Conservation (phyloP, 2,113 vertebrate species). For the Myiozetetes cayanensis region DNA sequence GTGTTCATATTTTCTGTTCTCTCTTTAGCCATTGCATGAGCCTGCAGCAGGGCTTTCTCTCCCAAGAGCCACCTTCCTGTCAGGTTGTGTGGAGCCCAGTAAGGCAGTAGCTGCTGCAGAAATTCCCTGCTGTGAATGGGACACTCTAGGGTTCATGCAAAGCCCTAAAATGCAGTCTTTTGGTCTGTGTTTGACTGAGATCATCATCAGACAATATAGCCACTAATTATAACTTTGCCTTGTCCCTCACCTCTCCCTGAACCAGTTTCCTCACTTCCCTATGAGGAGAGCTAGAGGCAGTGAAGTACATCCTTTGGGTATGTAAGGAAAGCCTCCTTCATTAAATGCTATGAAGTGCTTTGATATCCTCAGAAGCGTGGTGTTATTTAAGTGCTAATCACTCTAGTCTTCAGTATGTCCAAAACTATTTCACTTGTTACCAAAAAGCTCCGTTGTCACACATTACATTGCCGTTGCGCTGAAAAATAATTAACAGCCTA, state of each 20-base stretch:
- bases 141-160: neutral
- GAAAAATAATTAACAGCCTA: conserved; percentile 74
- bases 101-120: neutral
- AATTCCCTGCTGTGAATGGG: neutral
- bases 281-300: neutral
- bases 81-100: neutral
- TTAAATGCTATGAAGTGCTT: conserved; percentile 47
- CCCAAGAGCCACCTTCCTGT: rapidly evolving
- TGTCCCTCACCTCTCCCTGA: conserved; percentile 17
- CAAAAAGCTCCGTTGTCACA: conserved; percentile 58
- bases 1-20: neutral
- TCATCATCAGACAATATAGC: neutral
- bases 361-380: conserved; percentile 24
- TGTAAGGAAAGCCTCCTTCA: conserved; percentile 46
- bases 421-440: conserved; percentile 61
- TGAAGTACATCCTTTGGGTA: neutral
- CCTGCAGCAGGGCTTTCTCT: neutral
- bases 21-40: neutral
- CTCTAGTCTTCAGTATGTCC: conserved; percentile 36
- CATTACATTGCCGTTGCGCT: conserved; percentile 51
- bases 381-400: conserved; percentile 64
- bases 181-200: neutral
- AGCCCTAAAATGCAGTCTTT: neutral
- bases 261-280: conserved; percentile 13
- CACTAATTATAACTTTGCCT: conserved; percentile 10